Base-by-base conservation (phyloP, 2,797 vertebrate species). In the Thamnophis elegans region DNA sequence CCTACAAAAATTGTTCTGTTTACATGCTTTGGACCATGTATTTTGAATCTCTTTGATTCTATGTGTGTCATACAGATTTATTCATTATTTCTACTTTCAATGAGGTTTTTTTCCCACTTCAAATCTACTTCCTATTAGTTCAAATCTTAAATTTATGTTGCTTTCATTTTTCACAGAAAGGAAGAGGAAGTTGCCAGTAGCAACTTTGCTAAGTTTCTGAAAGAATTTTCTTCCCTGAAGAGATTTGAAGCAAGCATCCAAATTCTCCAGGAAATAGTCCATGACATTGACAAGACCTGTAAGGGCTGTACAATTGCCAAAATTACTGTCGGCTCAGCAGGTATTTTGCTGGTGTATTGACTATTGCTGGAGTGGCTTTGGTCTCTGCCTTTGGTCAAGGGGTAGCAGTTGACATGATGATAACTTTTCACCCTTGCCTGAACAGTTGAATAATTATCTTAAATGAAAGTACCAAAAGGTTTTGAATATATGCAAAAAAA, bases 351-450 rank as follows among this genome's bases (percentile, higher is more conserved):
- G 68, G 78, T 0, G 0, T 62, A 4, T 2, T 89, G 93, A 25
- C 51, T 54, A 1, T 95, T 54, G 5, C 94, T 73, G 95, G 95
- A 1, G 68, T 95, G 4, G 85, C 14, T 14, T 78, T 96, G 0
- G 85, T 87, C 13, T 93, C 93, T 0, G 13, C 11, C 1, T 94
- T 82, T 82, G 36, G 20, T 47, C 20, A 82, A 47, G 36, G 20
- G 73, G 20, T 82, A 25, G 73, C 94, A 4, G 73, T n/a, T 1
- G 94, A 93, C 7, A 92, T 68, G 12, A 97, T 58, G 4, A 92
- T 51, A n/a, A 42, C 12, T 1, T 78, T 3, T 4, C 88, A 3
- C 86, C 18, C 0, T 0, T 87, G 8, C 25, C 2, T 18, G 62
- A 93, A 36, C 4, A 25, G 3, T 42, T 42, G 73, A 78, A 78